phyloP scores from a whole-genome alignment of 2,797 vertebrate species.

The Leuciscus waleckii region DNA sequence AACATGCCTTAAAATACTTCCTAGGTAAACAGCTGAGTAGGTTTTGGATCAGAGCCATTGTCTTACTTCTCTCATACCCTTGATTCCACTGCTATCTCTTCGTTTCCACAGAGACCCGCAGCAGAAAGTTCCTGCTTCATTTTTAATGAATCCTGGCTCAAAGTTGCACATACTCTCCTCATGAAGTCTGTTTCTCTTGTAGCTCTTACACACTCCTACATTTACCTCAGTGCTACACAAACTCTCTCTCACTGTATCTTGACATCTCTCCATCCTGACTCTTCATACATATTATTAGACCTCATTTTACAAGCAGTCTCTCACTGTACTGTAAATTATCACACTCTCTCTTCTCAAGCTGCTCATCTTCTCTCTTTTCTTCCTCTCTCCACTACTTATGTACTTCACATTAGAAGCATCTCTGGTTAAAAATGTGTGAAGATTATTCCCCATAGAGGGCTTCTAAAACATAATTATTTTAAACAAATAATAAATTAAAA shows the following conservation, averaged over 20 bases:
- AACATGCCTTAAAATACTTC: not conserved
- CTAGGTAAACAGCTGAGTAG: slow-evolving; percentile 12
- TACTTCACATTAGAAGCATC: not conserved
- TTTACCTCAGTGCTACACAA: slow-evolving; percentile 17
- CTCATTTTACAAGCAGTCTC: slow-evolving; percentile 21
- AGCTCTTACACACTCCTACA: slow-evolving; percentile 35
- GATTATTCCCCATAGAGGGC: not conserved
- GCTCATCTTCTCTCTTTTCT: not conserved
- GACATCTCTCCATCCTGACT: slow-evolving; percentile 26
- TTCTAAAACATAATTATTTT: not conserved
- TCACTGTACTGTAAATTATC: slow-evolving; percentile 11
- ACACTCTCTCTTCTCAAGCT: not conserved
- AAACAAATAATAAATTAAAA: not conserved
- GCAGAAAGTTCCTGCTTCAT: slow-evolving; percentile 47
- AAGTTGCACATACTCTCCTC: slow-evolving; percentile 35
- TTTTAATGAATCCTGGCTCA: slow-evolving; percentile 53
- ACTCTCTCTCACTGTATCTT: slow-evolving; percentile 18
- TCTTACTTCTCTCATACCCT: slow-evolving; percentile 15
- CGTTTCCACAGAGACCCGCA: slow-evolving; percentile 16
- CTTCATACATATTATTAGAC: slow-evolving; percentile 34
- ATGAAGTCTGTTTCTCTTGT: slow-evolving; percentile 25
- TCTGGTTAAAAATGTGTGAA: slow-evolving; percentile 1
- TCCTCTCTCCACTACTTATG: not conserved
- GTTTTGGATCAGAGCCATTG: slow-evolving; percentile 10
- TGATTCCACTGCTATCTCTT: slow-evolving; percentile 6